Evolutionary conservation across 1,140 invertebrate species (phyloP), one percentile per base, ranked within the genome.

Genomic region (Acromyrmex charruanus): DNA sequence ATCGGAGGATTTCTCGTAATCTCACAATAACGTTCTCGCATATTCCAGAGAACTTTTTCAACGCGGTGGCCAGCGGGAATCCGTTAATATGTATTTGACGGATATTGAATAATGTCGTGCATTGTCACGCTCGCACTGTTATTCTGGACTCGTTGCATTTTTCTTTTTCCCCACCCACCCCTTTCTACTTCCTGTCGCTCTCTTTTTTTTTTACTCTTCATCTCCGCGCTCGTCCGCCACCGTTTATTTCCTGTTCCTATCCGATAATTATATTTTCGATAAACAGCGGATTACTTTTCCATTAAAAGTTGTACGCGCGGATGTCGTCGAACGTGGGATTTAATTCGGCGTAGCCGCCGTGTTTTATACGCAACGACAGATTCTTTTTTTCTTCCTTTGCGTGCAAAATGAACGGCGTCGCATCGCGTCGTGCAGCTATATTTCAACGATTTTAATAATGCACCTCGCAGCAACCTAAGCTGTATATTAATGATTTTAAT

Each of bases 211-310:
- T 44, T 59, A n/a, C 10, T 55, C 49, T 61, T 82, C 55, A 74
- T 72, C 35, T 58, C 21, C 21, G 66, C 53, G 21, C 39, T 61
- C 66, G 55, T 61, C n/a, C 68, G 35, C 80, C 25, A 28, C 55
- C 80, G 58, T 84, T 84, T 84, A 74, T 84, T 84, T 74, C 39
- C 69, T 59, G 69, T 75, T 82, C 55, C 69, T 25, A 61, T 35
- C 69, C 39, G 53, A 84, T 84, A 84, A 84, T 84, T 84, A 84
- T 84, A 84, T 84, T 84, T 84, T 84, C 80, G 69, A 84, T 84
- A 84, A 84, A 84, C 80, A 84, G 69, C 69, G 69, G 80, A 84
- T 84, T 84, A 84, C 80, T 84, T 74, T 84, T 84, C 80, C 55
- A 84, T 84, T 84, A 84, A 84, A 84, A 84, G 69, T 84, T 84